phyloP scores from a whole-genome alignment of 2,888 invertebrate genomes.

The Syrista parreyssii region DNA sequence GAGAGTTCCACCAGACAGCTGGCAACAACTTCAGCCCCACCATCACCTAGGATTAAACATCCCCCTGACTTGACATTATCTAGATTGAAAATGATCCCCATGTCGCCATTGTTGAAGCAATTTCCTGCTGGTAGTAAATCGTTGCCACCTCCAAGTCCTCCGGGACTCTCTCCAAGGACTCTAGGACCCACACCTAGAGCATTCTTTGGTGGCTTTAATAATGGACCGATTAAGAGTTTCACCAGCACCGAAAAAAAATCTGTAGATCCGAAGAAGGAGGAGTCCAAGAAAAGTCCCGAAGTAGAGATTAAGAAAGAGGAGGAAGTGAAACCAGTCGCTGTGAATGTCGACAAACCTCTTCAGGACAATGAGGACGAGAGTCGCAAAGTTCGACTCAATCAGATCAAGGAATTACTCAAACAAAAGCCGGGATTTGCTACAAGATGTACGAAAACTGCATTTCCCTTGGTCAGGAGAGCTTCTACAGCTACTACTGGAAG shows the following conservation, averaged over 20 bases:
- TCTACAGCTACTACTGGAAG: constrained; percentile 70
- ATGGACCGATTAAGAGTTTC: background rate
- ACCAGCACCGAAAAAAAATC: background rate
- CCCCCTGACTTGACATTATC: constrained; percentile 77
- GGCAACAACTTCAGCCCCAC: constrained; percentile 80
- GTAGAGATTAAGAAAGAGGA: constrained; percentile 2
- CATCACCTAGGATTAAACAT: constrained; percentile 80
- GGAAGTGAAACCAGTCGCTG: background rate
- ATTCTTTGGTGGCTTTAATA: constrained; percentile 34
- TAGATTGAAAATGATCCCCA: constrained; percentile 73
- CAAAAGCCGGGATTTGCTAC: constrained; percentile 76
- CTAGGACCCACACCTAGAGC: constrained; percentile 37
- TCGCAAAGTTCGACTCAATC: constrained; percentile 74
- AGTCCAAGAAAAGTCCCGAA: background rate
- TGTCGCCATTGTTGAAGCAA: constrained; percentile 70
- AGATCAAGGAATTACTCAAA: constrained; percentile 77
- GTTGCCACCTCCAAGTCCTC: constrained; percentile 62
- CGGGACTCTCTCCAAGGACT: constrained; percentile 54
- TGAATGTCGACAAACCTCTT: background rate
- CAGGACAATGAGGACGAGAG: constrained; percentile 67
- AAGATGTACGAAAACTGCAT: constrained; percentile 69
- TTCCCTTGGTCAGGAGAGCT: constrained; percentile 79
- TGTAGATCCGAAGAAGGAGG: background rate
- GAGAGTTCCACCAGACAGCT: constrained; percentile 72
- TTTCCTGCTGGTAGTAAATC: constrained; percentile 72